Conservation (phyloP, 2,797 vertebrate genomes). For the Muscicapa striata region DNA sequence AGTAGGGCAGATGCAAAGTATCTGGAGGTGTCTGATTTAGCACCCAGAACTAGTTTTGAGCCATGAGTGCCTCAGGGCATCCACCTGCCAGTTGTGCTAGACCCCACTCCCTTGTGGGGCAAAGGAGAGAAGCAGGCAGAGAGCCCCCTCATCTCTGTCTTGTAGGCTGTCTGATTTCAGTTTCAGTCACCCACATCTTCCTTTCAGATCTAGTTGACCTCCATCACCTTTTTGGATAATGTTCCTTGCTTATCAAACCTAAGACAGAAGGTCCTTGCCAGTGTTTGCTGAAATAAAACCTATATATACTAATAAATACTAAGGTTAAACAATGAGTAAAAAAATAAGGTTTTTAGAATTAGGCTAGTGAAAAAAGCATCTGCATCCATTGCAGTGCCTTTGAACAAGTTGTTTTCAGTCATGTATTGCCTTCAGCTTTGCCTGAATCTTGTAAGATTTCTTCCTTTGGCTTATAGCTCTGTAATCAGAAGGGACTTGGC, state of each 20-base stretch:
- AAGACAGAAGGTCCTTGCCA: background rate
- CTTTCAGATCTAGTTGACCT: background rate
- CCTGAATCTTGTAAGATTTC: background rate
- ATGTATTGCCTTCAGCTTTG: background rate
- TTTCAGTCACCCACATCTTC: background rate
- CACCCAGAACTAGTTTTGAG: background rate
- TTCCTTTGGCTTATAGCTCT: background rate
- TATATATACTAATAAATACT: background rate
- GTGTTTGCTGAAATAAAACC: background rate
- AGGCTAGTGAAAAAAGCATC: background rate
- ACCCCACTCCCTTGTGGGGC: background rate
- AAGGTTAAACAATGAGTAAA: background rate
- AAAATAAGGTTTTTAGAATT: background rate
- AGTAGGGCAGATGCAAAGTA: background rate
- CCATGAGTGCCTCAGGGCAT: background rate
- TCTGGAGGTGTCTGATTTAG: background rate
- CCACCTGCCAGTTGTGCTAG: background rate
- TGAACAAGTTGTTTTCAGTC: background rate
- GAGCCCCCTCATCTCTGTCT: background rate
- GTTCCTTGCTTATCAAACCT: background rate
- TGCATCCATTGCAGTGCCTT: background rate
- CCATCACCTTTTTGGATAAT: background rate
- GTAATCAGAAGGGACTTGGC: background rate
- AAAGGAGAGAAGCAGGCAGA: background rate
- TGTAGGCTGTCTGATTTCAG: background rate